Evolutionary conservation across 2,888 invertebrate genomes (phyloP).

Genomic region (Caenorhabditis doughertyi): DNA sequence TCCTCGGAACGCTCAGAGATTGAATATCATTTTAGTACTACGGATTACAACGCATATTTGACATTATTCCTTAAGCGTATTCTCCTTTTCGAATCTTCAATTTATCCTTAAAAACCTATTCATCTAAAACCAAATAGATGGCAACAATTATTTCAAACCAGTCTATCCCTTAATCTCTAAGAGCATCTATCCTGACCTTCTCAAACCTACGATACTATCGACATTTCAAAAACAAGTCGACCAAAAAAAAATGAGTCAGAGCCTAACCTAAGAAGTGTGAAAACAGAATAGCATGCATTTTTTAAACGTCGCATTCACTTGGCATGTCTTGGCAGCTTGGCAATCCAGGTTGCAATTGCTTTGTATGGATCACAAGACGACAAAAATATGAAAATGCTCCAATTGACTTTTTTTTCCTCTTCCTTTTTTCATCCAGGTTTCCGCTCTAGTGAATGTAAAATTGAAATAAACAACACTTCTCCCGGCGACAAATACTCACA

Average conservation of each 20-base stretch:
- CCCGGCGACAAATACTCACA: slow-evolving; percentile 40
- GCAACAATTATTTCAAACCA: not conserved
- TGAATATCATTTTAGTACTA: no score
- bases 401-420: slow-evolving; percentile 43
- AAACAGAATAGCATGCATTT: slow-evolving; percentile 22
- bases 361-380: slow-evolving; percentile 52
- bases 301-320: slow-evolving; percentile 12
- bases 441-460: slow-evolving; percentile 64
- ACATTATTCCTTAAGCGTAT: no score
- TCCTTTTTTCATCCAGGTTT: slow-evolving; percentile 50
- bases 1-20: no score
- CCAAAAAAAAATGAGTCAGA: slow-evolving; percentile 29
- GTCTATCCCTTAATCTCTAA: not conserved
- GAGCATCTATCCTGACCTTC: not conserved
- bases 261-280: slow-evolving; percentile 15
- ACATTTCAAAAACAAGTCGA: slow-evolving; percentile 11
- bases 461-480: slow-evolving; percentile 66
- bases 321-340: not conserved
- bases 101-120: no score
- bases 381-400: slow-evolving; percentile 63
- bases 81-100: no score
- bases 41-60: no score
- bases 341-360: slow-evolving; percentile 44
- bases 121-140: no score
- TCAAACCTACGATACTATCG: not conserved